Evolutionary conservation across 2,888 invertebrate species (phyloP).

Genomic region (Limenitis camilla): DNA sequence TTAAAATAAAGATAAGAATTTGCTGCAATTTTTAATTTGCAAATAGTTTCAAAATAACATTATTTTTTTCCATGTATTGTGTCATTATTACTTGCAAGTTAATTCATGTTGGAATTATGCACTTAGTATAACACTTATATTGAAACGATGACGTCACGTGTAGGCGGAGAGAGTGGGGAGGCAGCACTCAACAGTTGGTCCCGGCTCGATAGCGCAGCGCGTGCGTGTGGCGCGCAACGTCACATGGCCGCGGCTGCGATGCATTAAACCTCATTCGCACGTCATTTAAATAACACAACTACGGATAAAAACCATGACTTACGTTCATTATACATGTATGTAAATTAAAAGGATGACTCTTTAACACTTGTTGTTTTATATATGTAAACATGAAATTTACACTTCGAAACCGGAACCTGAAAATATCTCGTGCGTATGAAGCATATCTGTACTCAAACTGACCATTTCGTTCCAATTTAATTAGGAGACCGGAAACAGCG

Average conservation of each 20-base stretch:
- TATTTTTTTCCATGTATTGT: too few species aligned
- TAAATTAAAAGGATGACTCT: too few species aligned
- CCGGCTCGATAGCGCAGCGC: constrained; percentile 59
- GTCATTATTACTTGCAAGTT: background rate
- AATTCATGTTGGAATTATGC: constrained; percentile 21
- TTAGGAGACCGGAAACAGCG: constrained; percentile 38
- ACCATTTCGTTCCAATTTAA: constrained; percentile 28
- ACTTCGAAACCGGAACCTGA: too few species aligned
- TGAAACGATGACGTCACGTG: constrained; percentile 44
- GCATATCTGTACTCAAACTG: constrained; percentile 14
- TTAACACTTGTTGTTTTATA: too few species aligned
- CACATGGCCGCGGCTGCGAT: constrained; percentile 42
- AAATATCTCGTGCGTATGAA: too few species aligned
- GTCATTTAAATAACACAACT: too few species aligned
- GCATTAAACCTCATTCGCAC: constrained; percentile 25
- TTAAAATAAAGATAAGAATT: too few species aligned
- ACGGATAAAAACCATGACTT: too few species aligned
- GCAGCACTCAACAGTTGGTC: constrained; percentile 67
- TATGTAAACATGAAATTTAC: too few species aligned
- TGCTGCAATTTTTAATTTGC: too few species aligned
- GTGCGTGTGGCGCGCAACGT: constrained; percentile 51
- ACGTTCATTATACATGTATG: too few species aligned
- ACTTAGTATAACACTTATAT: constrained; percentile 13
- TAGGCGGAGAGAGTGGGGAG: constrained; percentile 21
- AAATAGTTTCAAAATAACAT: too few species aligned